Evolutionary conservation across 2,797 vertebrate species (phyloP).

Genomic region (Atherinosoma microstoma): DNA sequence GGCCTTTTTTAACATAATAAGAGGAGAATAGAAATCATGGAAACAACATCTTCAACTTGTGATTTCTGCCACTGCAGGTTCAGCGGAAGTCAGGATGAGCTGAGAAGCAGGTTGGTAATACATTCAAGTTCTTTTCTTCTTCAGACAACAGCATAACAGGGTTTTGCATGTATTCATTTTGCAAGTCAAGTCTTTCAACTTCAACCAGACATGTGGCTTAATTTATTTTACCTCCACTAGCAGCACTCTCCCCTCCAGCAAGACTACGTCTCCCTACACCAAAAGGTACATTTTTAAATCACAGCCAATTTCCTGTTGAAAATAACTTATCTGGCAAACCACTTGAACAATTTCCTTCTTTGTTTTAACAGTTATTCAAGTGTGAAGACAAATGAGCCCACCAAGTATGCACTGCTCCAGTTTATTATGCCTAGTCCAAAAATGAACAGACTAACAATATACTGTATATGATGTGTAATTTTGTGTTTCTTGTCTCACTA

Average conservation of each 20-base stretch:
- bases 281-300: slow-evolving; percentile 56
- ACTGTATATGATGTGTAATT: slow-evolving; percentile 17
- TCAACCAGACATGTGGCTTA: background rate
- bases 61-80: slow-evolving; percentile 70
- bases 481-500: slow-evolving; percentile 18
- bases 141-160: background rate
- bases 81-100: slow-evolving; percentile 56
- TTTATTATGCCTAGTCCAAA: slow-evolving; percentile 1
- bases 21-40: background rate
- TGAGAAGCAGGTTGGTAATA: slow-evolving; percentile 65
- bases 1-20: background rate
- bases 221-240: slow-evolving; percentile 4
- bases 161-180: background rate
- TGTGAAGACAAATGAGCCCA: slow-evolving; percentile 39
- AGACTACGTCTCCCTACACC: slow-evolving; percentile 34
- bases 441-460: background rate
- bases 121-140: background rate
- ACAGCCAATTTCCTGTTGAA: background rate
- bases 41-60: background rate
- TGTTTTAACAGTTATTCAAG: slow-evolving; percentile 48
- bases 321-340: background rate
- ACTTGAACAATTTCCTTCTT: slow-evolving; percentile 14
- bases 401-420: slow-evolving; percentile 34
- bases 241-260: slow-evolving; percentile 47
- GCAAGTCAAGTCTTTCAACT: background rate